Evolutionary conservation across 2,888 invertebrate species (phyloP).

Genomic region (Apodemia mormo): DNA sequence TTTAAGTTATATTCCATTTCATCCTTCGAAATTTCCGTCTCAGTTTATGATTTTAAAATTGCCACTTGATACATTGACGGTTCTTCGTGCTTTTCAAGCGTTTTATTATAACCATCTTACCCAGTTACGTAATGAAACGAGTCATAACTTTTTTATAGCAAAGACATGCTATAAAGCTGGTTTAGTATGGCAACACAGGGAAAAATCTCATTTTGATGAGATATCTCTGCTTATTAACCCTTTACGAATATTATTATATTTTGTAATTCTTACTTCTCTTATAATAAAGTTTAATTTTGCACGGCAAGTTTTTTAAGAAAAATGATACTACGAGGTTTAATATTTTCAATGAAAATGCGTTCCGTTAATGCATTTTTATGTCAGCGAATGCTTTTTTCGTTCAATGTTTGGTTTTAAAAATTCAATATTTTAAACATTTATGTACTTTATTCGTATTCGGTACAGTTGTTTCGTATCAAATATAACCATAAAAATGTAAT

Average conservation of each 20-base stretch:
- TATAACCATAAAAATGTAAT: too few relatives aligned
- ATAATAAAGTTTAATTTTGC: slow-evolving; percentile 28
- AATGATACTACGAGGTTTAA: slow-evolving; percentile 7
- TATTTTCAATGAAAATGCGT: slow-evolving; percentile 8
- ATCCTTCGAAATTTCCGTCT: slow-evolving; percentile 28
- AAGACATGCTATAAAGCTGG: slow-evolving; percentile 60
- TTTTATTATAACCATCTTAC: slow-evolving; percentile 51
- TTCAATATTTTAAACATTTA: not conserved
- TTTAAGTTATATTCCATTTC: not conserved
- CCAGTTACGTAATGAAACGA: slow-evolving; percentile 61
- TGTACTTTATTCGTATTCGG: not conserved
- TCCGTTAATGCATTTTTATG: slow-evolving; percentile 14
- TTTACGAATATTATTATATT: slow-evolving; percentile 23
- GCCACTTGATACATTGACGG: slow-evolving; percentile 14
- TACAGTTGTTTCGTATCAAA: not conserved
- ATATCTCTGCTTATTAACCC: slow-evolving; percentile 36
- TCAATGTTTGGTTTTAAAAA: slow-evolving; percentile 7
- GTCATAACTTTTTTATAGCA: slow-evolving; percentile 72
- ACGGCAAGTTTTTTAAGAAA: slow-evolving; percentile 15
- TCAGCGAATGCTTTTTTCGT: slow-evolving; percentile 9
- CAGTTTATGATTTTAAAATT: slow-evolving; percentile 12
- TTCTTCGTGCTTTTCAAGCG: slow-evolving; percentile 56
- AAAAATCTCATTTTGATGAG: slow-evolving; percentile 47
- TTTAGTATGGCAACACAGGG: slow-evolving; percentile 55
- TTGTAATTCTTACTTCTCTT: slow-evolving; percentile 24